Base-by-base conservation (phyloP, 92 coral and sea anemone genomes). In the Zoanthus solanderi region DNA sequence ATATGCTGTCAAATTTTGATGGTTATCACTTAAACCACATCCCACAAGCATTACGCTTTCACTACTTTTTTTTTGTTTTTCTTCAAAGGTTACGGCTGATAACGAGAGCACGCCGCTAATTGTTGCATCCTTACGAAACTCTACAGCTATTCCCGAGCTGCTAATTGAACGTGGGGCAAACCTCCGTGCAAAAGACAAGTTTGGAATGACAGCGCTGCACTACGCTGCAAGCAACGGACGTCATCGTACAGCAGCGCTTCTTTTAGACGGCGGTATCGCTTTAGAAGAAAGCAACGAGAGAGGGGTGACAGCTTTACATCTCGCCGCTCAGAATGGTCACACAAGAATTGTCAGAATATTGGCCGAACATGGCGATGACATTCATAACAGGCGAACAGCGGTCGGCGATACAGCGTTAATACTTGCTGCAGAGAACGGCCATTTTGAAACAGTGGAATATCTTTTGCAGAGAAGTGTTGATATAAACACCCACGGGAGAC, bases 381-480 rank as follows among this genome's bases (percentile, higher is more conserved):
- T 94, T 75, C 91, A 92, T 71, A 79, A 87, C 58, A 79, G 72
- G 11, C 91, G 92, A 58, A 87, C 93, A 8, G 90, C 95, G 6
- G 90, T 93, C 45, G 98, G 95, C 30, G 92, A 85, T 88, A 94
- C 98, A 14, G 91, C 94, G 15, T 69, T 94, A 16, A 88, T 94
- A 89, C 47, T 94, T 23, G 98, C 95, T 6, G 93, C 89, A 6
- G 88, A 88, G 75, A 92, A 86, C 30, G 98, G 98, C 4, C 83
- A 90, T 90, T 68, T 54, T 50, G 93, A 94, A 52, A 94, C 95
- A 32, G 93, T 83, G 11, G 91, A 84, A 73, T 92, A 83, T 79
- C 87, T 94, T 48, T 78, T 94, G 3, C 83, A 83, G 44, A 87
- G 86, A 71, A 91, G 91, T 2, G 92, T 93, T 69, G 80, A 84